A percentile compares a stretch with the other conserved stretches of the same genome.
phyloP scores from a whole-genome alignment of 1,140 invertebrate genomes.

The Chironomus striatipennis region DNA sequence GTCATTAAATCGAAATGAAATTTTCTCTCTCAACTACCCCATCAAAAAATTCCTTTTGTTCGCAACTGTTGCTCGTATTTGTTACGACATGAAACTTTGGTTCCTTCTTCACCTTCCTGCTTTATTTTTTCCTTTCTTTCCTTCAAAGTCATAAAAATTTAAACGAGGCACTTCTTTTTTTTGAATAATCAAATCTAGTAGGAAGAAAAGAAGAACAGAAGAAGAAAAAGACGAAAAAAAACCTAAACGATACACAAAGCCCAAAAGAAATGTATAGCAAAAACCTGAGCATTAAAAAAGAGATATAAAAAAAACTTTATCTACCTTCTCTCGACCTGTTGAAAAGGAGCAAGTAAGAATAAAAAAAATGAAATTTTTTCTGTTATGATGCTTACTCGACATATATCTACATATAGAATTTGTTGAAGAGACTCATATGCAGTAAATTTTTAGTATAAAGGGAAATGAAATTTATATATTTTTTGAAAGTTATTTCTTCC shows the following conservation, averaged over 20 bases:
- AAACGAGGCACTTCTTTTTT: not conserved
- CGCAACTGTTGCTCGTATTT: not conserved
- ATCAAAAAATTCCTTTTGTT: too few relatives aligned
- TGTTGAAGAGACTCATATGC: not conserved
- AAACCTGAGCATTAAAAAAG: slow-evolving; percentile 10
- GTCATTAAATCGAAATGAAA: too few relatives aligned
- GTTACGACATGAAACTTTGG: not conserved
- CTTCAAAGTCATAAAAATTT: not conserved
- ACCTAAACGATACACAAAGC: not conserved
- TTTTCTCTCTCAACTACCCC: too few relatives aligned
- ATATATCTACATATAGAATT: not conserved
- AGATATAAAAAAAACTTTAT: slow-evolving; percentile 10
- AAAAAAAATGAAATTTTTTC: not conserved
- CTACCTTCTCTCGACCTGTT: not conserved
- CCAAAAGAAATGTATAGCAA: not conserved
- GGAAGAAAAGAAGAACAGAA: not conserved
- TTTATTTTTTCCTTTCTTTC: not conserved
- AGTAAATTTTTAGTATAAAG: slow-evolving; percentile 1
- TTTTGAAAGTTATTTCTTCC: not conserved
- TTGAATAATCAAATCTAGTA: slow-evolving; percentile 9
- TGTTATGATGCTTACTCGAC: not conserved
- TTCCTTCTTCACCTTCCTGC: not conserved
- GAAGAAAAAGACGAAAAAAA: not conserved
- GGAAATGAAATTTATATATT: slow-evolving; percentile 11
- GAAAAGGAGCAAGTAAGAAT: not conserved